These are phyloP conservation scores for Gymnosoma rotundatum DNA, from an alignment of 2,888 invertebrate genomes.

Conservation along the genomic window DNA sequence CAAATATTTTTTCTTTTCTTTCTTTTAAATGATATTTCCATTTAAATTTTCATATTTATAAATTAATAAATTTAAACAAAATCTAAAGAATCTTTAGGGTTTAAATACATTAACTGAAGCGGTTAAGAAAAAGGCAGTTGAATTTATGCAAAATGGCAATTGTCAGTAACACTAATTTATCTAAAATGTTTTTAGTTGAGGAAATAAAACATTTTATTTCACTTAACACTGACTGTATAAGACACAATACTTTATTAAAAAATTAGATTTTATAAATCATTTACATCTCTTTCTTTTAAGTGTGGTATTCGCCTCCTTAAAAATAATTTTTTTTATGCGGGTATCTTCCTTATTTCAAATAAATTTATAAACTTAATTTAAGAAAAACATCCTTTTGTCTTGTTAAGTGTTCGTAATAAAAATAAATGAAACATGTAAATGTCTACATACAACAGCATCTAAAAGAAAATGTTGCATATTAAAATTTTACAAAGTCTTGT, in stretches of 20 bases:
- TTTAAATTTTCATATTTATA: too few relatives aligned
- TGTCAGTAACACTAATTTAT: conserved; percentile 31
- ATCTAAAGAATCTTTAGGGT: neutral
- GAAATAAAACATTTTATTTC: conserved; percentile 1
- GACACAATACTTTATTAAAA: neutral
- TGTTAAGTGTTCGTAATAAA: conserved; percentile 43
- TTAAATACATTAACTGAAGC: neutral
- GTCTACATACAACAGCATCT: conserved; percentile 21
- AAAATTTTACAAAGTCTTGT: conserved; percentile 29
- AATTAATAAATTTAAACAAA: too few relatives aligned
- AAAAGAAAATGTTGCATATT: conserved; percentile 37
- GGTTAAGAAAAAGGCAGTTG: neutral
- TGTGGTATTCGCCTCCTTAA: conserved; percentile 4
- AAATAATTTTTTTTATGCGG: neutral
- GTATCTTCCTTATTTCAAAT: conserved; percentile 1
- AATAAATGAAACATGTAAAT: conserved; percentile 60
- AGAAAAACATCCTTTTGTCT: conserved; percentile 45
- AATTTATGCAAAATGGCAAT: conserved; percentile 5
- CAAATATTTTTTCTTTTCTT: too few relatives aligned
- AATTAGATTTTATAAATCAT: conserved; percentile 17
- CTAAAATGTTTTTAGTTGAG: neutral
- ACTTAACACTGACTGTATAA: neutral
- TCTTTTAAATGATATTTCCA: neutral
- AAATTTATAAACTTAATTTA: conserved; percentile 51
- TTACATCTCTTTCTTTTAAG: neutral